Evolutionary conservation across 2,113 vertebrate genomes (phyloP), one percentile per base, ranked within the genome.

Genomic region (Aix galericulata): DNA sequence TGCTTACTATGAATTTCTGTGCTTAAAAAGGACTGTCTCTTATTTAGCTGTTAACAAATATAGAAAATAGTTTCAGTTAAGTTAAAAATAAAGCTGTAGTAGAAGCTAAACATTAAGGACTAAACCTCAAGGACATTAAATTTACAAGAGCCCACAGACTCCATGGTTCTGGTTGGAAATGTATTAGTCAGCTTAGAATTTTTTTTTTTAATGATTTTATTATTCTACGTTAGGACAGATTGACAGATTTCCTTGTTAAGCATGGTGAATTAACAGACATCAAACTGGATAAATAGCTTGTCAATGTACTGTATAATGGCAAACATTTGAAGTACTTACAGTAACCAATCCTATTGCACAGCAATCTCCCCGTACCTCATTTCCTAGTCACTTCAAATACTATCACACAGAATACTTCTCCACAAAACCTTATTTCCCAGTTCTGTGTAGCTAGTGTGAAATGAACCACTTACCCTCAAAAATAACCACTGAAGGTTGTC

Each of bases 321-420:
- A 94, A 78, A 78, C 38, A 87, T 59, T 40, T 84, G 20, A 86
- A 69, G n/a, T 69, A 52, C 11, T 75, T 75, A 67, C 11, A 81
- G 62, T 72, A 86, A 78, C 81, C 62, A 72, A 44, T 60, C n/a
- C 11, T 75, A 68, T 2, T 69, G 46, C 72, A 88, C 36, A 85
- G 60, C 40, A 95, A 81, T 91, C 42, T 91, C 17, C 60, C 60
- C 0, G 2, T 86, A n/a, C n/a, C 32, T 94, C 62, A 81, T 88
- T 93, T 95, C 23, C 59, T 56, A 96, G 79, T 86, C 79, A 86
- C 79, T 92, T 96, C 64, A 84, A 77, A 92, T 56, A 34, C 52
- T 68, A 46, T 93, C 56, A 78, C 2, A 9, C 12, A 72, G 29
- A 92, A 78, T 78, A 62, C 17, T 95, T 85, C 62, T 69, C 7